Percentiles rank a stretch among this genome's conserved stretches.
Evolutionary conservation across 2,797 vertebrate genomes (phyloP).

Genomic region (Poecile montanus): DNA sequence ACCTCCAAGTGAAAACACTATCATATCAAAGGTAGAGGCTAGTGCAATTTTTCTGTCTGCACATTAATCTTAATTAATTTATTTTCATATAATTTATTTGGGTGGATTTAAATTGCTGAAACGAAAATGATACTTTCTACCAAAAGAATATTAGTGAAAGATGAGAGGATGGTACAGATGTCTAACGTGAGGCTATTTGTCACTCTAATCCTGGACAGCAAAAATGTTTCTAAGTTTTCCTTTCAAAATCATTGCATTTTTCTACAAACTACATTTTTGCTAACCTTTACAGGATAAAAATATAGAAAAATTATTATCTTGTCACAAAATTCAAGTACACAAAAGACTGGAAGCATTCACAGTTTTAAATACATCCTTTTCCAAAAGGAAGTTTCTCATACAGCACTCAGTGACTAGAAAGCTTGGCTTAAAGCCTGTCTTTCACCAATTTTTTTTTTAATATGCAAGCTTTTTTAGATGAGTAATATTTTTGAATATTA

Average conservation of each 20-base stretch:
- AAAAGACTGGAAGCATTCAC: neutral
- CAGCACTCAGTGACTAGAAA: neutral
- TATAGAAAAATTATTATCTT: slow-evolving; percentile 2
- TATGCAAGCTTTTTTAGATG: neutral
- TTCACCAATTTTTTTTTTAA: neutral
- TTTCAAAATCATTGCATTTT: neutral
- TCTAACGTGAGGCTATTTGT: neutral
- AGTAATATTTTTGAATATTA: neutral
- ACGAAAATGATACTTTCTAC: neutral
- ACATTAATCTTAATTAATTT: neutral
- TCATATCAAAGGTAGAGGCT: neutral
- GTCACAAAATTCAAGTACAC: slow-evolving; percentile 3
- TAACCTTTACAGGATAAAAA: neutral
- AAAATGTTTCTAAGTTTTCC: neutral
- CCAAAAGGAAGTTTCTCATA: neutral
- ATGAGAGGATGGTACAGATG: neutral
- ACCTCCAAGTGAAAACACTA: neutral
- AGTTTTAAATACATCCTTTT: neutral
- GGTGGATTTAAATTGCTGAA: neutral
- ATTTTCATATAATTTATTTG: neutral
- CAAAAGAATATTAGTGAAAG: neutral
- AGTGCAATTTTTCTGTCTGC: neutral
- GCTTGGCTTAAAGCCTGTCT: neutral
- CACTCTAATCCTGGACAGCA: neutral
- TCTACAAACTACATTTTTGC: neutral